Base-by-base conservation (phyloP, 2,888 invertebrate genomes). In the Andrena dorsata region DNA sequence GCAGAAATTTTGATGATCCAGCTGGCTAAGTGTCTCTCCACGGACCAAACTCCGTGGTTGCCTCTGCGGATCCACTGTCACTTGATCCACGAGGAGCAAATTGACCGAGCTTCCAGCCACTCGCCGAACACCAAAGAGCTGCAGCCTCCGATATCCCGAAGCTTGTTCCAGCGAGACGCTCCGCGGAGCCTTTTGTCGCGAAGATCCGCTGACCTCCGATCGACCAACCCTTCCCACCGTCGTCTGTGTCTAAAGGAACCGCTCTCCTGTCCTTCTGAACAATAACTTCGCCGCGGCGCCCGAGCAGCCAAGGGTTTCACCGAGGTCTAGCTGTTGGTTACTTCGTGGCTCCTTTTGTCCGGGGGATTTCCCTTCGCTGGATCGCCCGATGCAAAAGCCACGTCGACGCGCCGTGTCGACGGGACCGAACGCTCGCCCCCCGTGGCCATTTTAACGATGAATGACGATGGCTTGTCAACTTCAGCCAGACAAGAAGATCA, bases 401-500 rank as follows among this genome's bases (percentile, higher is more conserved):
- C 32, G 2, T 8, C 53, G 32, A 28, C 26, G 69, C 13, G 16
- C 0, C 41, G n/a, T n/a, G 6, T 35, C n/a, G 20, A 6, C 28
- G 30, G 20, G 20, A 10, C 51, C 23, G 70, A 53, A 4, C 61
- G 2, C n/a, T 13, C 26, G 35, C 13, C n/a, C 47, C n/a, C 16
- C 20, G 10, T n/a, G 41, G 7, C 32, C 70, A 41, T 70, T 53
- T 61, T 2, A 51, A 53, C 80, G 66, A 49, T 56, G 71, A 68
- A 66, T 30, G 69, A 80, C 69, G 63, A 41, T 49, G 69, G 28
- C 63, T 28, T 35, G 81, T 61, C 77, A 26, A 56, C 32, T 41
- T 58, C 70, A 35, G 23, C 2, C 20, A 0, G 63, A 82, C 76
- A 68, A 58, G 71, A 53, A 60, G 74, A 80, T 76, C 71, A 8